Base-by-base conservation (phyloP, 2,888 invertebrate genomes). In the Vanessa cardui region DNA sequence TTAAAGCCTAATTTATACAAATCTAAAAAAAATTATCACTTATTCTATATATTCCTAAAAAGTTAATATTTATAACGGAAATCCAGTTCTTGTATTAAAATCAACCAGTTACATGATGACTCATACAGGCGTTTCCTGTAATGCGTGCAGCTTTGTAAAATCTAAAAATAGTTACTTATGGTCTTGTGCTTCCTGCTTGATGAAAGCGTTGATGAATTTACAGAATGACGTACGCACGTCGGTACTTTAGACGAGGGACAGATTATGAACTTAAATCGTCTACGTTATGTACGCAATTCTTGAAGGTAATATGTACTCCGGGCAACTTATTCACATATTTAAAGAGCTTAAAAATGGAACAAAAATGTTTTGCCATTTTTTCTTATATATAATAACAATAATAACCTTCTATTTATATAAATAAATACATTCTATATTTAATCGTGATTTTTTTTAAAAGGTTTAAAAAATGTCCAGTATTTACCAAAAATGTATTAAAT, bases 221-320 rank as follows among this genome's bases (percentile, higher is more conserved):
- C 68, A 58, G 64, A 71, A 71, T 70, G 66, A 66, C 33, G 16
- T 62, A 46, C 63, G 52, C 31, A 58, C 21, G 26, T 26, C 4
- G 26, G 26, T 26, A 44, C 58, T 59, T 47, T n/a, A n/a, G n/a
- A 56, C 20, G 58, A 52, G 61, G 66, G 72, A 72, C 71, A 73
- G 67, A 64, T 60, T 67, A n/a, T 66, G 66, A 72, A 72, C 66
- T 68, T 20, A 18, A 20, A 69, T 63, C 77, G 75, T 79, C 78
- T 80, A 77, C 75, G 71, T 74, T 77, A 73, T 71, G 8, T 12
- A 39, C 39, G 9, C 31, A 39, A 4, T 12, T 39, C 12, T 39
- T 3, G 26, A 5, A 26, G 26, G 26, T 5, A 26, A 26, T 26
- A n/a, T n/a, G n/a, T n/a, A n/a, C n/a, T n/a, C n/a, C n/a, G n/a